phyloP scores from a whole-genome alignment of 1,140 invertebrate species.

The Drosophila trapezifrons region DNA sequence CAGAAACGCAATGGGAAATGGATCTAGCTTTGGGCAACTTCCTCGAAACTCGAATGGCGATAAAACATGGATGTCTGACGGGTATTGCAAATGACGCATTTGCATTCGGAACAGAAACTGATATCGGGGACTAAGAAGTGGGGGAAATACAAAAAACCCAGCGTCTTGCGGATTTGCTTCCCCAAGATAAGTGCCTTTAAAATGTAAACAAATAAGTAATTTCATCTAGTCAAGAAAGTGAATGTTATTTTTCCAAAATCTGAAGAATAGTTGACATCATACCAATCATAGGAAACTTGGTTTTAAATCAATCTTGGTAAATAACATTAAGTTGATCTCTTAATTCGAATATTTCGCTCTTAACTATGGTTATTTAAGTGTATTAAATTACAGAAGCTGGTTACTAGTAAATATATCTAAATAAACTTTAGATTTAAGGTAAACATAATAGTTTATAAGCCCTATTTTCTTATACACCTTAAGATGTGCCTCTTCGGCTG shows the following conservation, averaged over 20 bases:
- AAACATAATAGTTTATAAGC: not conserved
- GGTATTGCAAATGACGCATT: slow-evolving; percentile 49
- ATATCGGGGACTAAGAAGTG: slow-evolving; percentile 23
- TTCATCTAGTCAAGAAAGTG: not conserved
- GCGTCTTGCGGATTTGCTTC: slow-evolving; percentile 5
- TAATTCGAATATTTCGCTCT: no score
- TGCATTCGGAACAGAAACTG: slow-evolving; percentile 12
- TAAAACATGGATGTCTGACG: slow-evolving; percentile 15
- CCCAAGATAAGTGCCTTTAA: slow-evolving; percentile 3
- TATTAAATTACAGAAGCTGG: not conserved
- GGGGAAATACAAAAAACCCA: slow-evolving; percentile 10
- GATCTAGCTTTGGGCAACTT: slow-evolving; percentile 32
- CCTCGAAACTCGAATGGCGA: slow-evolving; percentile 21
- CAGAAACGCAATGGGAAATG: slow-evolving; percentile 19
- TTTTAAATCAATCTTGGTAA: no score
- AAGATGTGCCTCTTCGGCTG: no score
- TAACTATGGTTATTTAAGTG: not conserved
- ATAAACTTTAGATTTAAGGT: not conserved
- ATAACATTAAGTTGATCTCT: no score
- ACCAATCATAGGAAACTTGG: no score
- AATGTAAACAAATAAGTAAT: not conserved
- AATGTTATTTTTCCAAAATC: not conserved
- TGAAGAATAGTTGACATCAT: not conserved
- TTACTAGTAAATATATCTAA: no score
- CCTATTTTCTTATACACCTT: not conserved